These are phyloP conservation scores for Remorina albescens DNA, from an alignment of 2,797 vertebrate species.

Conservation along the genomic window DNA sequence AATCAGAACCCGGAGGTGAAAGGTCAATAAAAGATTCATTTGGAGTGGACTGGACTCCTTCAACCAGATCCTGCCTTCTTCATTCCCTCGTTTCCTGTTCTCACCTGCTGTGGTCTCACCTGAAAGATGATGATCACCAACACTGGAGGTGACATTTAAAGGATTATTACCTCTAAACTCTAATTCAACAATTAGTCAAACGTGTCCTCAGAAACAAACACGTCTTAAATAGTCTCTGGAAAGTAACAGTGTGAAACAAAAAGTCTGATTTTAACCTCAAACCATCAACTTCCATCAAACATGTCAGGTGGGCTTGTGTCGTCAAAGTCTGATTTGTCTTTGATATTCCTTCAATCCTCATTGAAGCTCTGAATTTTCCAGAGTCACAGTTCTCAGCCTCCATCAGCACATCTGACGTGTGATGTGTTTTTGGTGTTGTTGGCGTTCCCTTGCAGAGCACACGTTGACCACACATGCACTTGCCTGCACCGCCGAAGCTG, in stretches of 20 bases:
- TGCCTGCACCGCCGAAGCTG: slow-evolving; percentile 16
- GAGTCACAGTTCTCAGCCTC: neutral
- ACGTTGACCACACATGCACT: slow-evolving; percentile 57
- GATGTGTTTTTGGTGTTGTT: neutral
- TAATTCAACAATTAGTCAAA: too few relatives aligned
- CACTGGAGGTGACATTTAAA: too few relatives aligned
- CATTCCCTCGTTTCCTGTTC: neutral
- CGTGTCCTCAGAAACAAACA: too few relatives aligned
- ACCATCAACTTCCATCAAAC: too few relatives aligned
- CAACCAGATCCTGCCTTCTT: neutral
- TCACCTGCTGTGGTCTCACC: neutral
- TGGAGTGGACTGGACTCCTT: neutral
- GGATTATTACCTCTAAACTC: too few relatives aligned
- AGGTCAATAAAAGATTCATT: slow-evolving; percentile 7
- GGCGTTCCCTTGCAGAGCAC: slow-evolving; percentile 56
- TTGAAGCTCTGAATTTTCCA: neutral
- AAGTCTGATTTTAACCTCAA: too few relatives aligned
- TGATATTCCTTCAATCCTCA: neutral
- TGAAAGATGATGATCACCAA: neutral
- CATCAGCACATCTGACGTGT: slow-evolving; percentile 3
- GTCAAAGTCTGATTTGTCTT: neutral
- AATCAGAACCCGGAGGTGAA: slow-evolving; percentile 19
- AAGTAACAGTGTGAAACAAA: too few relatives aligned
- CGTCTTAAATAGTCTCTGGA: too few relatives aligned
- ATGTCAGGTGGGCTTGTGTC: too few relatives aligned